Percentiles rank a stretch among this genome's conserved stretches.
These are phyloP conservation scores for Megalopta genalis DNA, from an alignment of 1,140 invertebrate species.

Conservation along the genomic window DNA sequence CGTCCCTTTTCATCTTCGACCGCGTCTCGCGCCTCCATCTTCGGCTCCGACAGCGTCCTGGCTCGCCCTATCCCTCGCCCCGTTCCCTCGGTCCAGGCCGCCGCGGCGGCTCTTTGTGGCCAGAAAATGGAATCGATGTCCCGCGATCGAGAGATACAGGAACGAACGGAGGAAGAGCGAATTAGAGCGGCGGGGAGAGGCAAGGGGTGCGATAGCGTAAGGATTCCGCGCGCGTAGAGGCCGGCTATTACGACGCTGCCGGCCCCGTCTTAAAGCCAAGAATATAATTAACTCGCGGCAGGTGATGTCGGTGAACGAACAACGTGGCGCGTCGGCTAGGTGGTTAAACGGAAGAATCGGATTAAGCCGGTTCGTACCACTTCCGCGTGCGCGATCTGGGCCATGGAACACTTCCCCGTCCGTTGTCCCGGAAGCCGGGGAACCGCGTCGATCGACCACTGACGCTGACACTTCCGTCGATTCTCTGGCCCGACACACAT, in stretches of 20 bases:
- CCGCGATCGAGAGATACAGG: conserved; percentile 28
- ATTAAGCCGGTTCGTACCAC: not conserved
- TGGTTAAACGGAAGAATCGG: not conserved
- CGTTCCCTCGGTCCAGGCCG: not conserved
- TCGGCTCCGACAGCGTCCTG: no score
- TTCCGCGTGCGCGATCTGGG: not conserved
- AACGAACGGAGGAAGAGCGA: not conserved
- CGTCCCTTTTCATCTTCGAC: no score
- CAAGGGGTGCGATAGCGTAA: not conserved
- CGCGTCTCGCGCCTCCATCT: no score
- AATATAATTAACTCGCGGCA: conserved; percentile 24
- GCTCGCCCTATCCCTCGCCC: not conserved
- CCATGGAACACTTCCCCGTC: not conserved
- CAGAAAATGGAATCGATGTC: conserved; percentile 65
- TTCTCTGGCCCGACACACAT: conserved; percentile 19
- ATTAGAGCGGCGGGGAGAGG: no score
- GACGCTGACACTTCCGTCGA: conserved; percentile 51
- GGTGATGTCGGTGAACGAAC: not conserved
- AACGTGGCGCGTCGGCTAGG: not conserved
- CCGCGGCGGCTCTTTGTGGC: conserved; percentile 10
- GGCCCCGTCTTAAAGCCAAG: not conserved
- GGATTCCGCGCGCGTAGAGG: not conserved
- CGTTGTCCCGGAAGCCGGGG: conserved; percentile 2
- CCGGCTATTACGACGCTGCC: not conserved
- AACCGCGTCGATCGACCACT: conserved; percentile 14